These are phyloP conservation scores for Anastatus disparis DNA, from an alignment of 1,140 invertebrate genomes.

Conservation along the genomic window DNA sequence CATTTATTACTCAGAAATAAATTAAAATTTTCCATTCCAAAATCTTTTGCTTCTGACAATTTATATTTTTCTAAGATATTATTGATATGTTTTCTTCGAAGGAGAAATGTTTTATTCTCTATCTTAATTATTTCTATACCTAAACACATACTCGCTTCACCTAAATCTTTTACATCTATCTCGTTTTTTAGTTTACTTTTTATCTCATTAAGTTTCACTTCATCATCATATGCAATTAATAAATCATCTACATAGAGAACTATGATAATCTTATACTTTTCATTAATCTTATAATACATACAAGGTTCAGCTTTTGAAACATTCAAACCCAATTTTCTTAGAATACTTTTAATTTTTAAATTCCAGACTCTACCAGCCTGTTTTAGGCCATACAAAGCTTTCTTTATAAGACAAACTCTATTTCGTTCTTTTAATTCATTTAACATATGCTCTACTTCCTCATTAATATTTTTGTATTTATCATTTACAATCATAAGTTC, in stretches of 20 bases:
- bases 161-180: background rate
- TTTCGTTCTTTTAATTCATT: background rate
- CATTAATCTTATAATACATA: background rate
- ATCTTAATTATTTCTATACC: background rate
- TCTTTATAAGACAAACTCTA: constrained; percentile 14
- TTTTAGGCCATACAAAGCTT: constrained; percentile 51
- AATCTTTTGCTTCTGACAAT: too few species aligned
- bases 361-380: constrained; percentile 50
- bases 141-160: background rate
- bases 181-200: background rate
- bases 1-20: too few species aligned
- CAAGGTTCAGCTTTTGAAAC: constrained; percentile 24
- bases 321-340: constrained; percentile 6
- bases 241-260: background rate
- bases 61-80: background rate
- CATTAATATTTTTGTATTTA: background rate
- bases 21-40: too few species aligned
- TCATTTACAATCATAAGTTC: background rate
- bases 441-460: background rate
- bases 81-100: background rate
- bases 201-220: background rate
- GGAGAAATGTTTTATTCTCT: background rate
- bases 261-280: background rate
- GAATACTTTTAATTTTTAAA: background rate
- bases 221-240: background rate